Evolutionary conservation across 37 sponge, comb jelly and placozoan genomes (phyloP).

Genomic region (Beroe ovata): DNA sequence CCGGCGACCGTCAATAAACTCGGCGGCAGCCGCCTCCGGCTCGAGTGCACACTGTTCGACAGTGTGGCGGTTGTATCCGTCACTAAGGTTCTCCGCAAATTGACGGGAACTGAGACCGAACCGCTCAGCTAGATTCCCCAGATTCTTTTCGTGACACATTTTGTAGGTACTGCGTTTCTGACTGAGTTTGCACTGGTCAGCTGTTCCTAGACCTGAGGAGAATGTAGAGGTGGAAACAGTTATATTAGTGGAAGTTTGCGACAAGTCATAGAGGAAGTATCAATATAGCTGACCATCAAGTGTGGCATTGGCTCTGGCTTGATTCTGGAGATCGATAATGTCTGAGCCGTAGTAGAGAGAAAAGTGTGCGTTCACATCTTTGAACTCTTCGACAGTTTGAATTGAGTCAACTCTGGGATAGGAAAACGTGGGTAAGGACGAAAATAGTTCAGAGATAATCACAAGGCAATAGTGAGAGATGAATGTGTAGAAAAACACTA

Average conservation of each 20-base stretch:
- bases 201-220: conserved; percentile 56
- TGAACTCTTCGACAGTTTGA: conserved; percentile 83
- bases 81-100: conserved; percentile 92
- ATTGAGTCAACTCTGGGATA: conserved; percentile 73
- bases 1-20: conserved; percentile 70
- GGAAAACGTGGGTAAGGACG: too few relatives aligned
- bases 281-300: conserved; percentile 36
- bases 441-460: too few relatives aligned
- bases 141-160: conserved; percentile 85
- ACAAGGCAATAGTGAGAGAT: too few relatives aligned
- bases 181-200: conserved; percentile 59
- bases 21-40: conserved; percentile 86
- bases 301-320: conserved; percentile 21
- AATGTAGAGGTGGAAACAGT: too few relatives aligned
- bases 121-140: conserved; percentile 81
- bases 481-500: too few relatives aligned
- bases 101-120: conserved; percentile 93
- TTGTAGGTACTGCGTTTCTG: conserved; percentile 78
- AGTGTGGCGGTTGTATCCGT: conserved; percentile 92
- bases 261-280: too few relatives aligned
- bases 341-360: conserved; percentile 85
- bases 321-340: conserved; percentile 79
- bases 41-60: conserved; percentile 83
- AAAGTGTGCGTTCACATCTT: conserved; percentile 88
- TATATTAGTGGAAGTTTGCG: too few relatives aligned